A percentile compares a stretch with the other conserved stretches of the same genome.
Evolutionary conservation across 2,797 vertebrate genomes (phyloP).

Genomic region (Oreonectes daqikongensis): DNA sequence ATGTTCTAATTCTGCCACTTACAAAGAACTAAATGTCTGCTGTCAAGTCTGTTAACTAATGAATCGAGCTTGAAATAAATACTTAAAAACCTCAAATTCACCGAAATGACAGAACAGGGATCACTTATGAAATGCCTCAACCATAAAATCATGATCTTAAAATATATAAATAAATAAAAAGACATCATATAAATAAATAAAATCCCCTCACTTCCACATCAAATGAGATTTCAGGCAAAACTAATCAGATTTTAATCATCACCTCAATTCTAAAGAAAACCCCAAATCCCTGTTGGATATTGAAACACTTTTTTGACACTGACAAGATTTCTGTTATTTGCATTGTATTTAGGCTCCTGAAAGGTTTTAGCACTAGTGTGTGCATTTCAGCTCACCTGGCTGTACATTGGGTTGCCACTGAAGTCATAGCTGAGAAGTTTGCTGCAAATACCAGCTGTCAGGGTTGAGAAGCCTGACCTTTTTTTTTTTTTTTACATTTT

Average conservation of each 20-base stretch:
- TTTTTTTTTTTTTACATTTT: constrained; percentile 69
- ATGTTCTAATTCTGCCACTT: background rate
- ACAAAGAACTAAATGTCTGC: background rate
- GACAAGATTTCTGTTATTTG: constrained; percentile 46
- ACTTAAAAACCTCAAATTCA: background rate
- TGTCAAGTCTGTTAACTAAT: background rate
- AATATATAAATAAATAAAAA: background rate
- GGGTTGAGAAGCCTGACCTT: constrained; percentile 72
- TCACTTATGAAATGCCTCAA: background rate
- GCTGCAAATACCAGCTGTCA: constrained; percentile 77
- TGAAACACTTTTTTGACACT: constrained; percentile 40
- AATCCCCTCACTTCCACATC: constrained; percentile 18
- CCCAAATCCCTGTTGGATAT: constrained; percentile 21
- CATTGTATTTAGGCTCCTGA: constrained; percentile 52
- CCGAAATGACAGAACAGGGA: too few relatives aligned
- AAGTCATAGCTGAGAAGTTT: constrained; percentile 61
- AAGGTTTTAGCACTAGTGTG: constrained; percentile 55
- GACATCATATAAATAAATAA: constrained; percentile 10
- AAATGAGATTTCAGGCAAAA: too few relatives aligned
- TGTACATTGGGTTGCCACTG: constrained; percentile 48
- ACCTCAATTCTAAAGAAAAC: constrained; percentile 23
- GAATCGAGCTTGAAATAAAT: constrained; percentile 4
- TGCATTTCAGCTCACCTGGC: constrained; percentile 52
- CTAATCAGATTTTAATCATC: constrained; percentile 41
- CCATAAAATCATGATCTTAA: background rate